Evolutionary conservation across 2,113 vertebrate genomes (phyloP), one percentile per base, ranked within the genome.

Genomic region (Scophthalmus maximus): DNA sequence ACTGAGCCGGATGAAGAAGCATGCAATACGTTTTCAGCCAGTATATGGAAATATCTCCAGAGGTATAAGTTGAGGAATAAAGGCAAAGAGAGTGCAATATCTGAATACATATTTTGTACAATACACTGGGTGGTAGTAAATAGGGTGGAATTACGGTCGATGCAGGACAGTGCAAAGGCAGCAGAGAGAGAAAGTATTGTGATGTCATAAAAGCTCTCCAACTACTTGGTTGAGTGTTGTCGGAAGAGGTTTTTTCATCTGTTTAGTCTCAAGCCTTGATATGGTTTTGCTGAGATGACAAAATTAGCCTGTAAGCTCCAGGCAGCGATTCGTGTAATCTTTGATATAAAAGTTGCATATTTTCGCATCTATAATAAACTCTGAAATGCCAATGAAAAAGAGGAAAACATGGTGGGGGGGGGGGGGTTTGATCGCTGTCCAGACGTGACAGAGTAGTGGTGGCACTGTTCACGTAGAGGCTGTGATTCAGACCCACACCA

Each of bases 21-120:
- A 34, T 44, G 23, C 17, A 36, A 36, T n/a, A 42, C 1, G 12
- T 73, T 67, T 56, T 18, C 38, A 36, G 36, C 18, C 57, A 12
- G 36, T 26, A 17, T 51, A 17, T 51, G 32, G 22, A 52, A 58
- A 44, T 23, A 44, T 38, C 52, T 53, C 65, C 30, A n/a, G 34
- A 59, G 60, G 52, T 22, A 0, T 4, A 36, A 34, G 30, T 22
- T 49, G 62, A 67, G 23, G 49, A 47, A n/a, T 32, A 61, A 40
- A 8, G 34, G 49, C 32, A 18, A 57, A 25, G 55, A 61, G 27
- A 29, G 38, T 42, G 18, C 44, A 10, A 15, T 29, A 34, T 46
- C 22, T 63, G 27, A 51, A 25, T 49, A 18, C 15, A 53, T 57
- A 63, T 64, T 53, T 47, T 46, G 18, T 15, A 29, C 26, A 30